Evolutionary conservation across 2,797 vertebrate genomes (phyloP).

Genomic region (Peromyscus nudipes): DNA sequence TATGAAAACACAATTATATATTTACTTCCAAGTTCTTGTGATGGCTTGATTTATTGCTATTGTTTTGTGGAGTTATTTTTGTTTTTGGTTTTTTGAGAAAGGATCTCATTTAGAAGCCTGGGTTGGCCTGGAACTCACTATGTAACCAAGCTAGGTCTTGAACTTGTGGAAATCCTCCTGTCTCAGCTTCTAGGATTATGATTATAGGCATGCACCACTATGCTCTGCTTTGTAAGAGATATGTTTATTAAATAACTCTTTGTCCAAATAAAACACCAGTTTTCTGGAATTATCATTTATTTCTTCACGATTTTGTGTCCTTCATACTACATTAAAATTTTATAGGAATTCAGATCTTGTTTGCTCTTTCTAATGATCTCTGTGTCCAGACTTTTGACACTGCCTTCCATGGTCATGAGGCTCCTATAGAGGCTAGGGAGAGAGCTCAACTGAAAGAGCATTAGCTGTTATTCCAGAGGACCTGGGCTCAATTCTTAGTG

Average conservation of each 20-base stretch:
- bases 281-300: conserved; percentile 32
- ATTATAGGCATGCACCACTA: no score
- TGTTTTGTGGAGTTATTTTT: neutral
- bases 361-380: conserved; percentile 27
- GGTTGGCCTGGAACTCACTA: neutral
- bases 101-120: neutral
- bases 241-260: conserved; percentile 51
- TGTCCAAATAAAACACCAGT: conserved; percentile 44
- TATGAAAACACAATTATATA: conserved; percentile 31
- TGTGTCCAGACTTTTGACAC: neutral
- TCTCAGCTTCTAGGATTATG: neutral
- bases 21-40: conserved; percentile 21
- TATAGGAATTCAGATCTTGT: neutral
- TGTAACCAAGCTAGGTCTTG: neutral
- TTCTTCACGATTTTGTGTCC: neutral
- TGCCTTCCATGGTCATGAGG: neutral
- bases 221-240: conserved; percentile 24
- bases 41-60: neutral
- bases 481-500: neutral
- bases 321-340: conserved; percentile 36
- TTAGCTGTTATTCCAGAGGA: neutral
- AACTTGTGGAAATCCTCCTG: neutral
- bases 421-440: neutral
- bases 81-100: neutral
- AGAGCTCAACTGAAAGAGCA: neutral